Conservation (phyloP, 2,797 vertebrate genomes). For the Ceryle rudis region DNA sequence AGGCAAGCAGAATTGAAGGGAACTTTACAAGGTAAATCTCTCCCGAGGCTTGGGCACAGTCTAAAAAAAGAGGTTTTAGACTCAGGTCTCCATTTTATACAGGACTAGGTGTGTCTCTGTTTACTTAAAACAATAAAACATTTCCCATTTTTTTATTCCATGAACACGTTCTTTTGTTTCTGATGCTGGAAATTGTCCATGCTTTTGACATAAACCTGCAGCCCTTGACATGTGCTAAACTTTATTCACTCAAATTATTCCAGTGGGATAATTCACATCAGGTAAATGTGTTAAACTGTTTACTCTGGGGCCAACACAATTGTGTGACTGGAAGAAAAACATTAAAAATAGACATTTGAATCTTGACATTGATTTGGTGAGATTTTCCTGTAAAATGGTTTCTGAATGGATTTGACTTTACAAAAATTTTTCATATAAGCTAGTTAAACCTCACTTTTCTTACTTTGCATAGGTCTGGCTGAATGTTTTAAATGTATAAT, state of each 20-base stretch:
- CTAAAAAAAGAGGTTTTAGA: slow-evolving; percentile 17
- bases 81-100: neutral
- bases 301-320: neutral
- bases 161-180: slow-evolving; percentile 47
- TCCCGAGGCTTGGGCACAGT: neutral
- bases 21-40: neutral
- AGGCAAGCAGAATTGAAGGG: neutral
- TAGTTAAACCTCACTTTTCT: neutral
- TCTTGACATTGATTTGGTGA: neutral
- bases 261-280: neutral
- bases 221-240: neutral
- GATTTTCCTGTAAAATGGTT: neutral
- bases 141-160: slow-evolving; percentile 49
- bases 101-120: slow-evolving; percentile 46
- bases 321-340: slow-evolving; percentile 1
- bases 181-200: slow-evolving; percentile 60
- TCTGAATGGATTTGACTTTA: neutral
- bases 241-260: slow-evolving; percentile 16
- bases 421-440: neutral
- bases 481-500: neutral
- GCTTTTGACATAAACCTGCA: slow-evolving; percentile 15
- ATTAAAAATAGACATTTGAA: slow-evolving; percentile 11
- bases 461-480: neutral
- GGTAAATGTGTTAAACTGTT: slow-evolving; percentile 10
- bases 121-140: slow-evolving; percentile 25